Evolutionary conservation across 2,888 invertebrate species (phyloP).

Genomic region (Venustoraphidia nigricollis): DNA sequence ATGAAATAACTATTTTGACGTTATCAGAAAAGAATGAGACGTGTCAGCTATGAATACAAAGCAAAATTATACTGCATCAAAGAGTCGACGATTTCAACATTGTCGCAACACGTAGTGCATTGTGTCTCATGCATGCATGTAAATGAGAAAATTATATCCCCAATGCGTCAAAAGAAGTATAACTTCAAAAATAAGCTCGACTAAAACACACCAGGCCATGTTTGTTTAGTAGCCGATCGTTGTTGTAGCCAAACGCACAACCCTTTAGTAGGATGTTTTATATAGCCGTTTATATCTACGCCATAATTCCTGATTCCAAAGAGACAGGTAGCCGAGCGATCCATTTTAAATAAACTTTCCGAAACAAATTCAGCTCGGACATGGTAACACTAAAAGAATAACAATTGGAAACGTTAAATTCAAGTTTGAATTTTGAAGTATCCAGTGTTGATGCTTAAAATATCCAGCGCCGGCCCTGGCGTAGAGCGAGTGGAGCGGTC

Average conservation of each 20-base stretch:
- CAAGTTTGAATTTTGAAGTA: not conserved
- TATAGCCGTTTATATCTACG: constrained; percentile 87
- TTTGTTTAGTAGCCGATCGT: constrained; percentile 79
- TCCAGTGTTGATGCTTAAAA: not conserved
- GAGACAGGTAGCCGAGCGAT: constrained; percentile 81
- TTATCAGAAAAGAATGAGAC: too few species aligned
- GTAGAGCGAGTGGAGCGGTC: too few species aligned
- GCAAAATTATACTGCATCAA: too few species aligned
- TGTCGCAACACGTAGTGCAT: too few species aligned
- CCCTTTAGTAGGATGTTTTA: constrained; percentile 68
- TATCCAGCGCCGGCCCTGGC: too few species aligned
- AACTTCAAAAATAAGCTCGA: constrained; percentile 8
- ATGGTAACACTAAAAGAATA: constrained; percentile 58
- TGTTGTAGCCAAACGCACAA: constrained; percentile 87
- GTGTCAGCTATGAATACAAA: too few species aligned
- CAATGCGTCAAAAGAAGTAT: too few species aligned
- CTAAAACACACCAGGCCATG: constrained; percentile 61
- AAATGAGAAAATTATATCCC: too few species aligned
- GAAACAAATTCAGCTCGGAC: constrained; percentile 62
- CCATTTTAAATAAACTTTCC: constrained; percentile 58
- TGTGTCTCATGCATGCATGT: too few species aligned
- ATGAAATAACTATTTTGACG: too few species aligned
- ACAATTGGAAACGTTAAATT: not conserved
- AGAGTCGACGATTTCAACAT: too few species aligned
- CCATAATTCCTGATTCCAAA: constrained; percentile 92